Evolutionary conservation across 2,113 vertebrate genomes (phyloP), one percentile per base, ranked within the genome.

Genomic region (Ovibos moschatus): DNA sequence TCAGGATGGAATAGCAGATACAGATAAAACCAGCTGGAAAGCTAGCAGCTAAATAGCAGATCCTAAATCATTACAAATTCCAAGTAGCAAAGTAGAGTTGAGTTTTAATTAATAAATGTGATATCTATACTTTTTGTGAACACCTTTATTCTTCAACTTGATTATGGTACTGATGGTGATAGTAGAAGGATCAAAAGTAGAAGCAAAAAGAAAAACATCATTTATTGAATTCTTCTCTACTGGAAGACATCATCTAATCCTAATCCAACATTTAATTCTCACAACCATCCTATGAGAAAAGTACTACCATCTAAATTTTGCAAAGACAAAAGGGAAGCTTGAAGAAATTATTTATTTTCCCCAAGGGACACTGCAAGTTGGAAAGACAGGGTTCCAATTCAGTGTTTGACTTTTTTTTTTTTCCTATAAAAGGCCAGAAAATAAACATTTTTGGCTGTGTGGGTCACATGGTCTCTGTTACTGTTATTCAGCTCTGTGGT

Each of bases 241-340:
- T 84, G 50, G 33, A 83, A 84, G 25, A 3, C 57, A 60, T 60
- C n/a, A 45, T 57, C 88, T 84, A 57, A 95, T 93, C 86, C 21
- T 87, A 47, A 82, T 21, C 95, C 36, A 97, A 86, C 33, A 87
- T 45, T 89, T 87, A 53, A 60, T 93, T 97, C 76, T 94, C 55
- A 92, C n/a, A 90, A 40, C 36, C 81, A 96, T 14, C 53, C 6
- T 74, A 36, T n/a, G 23, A 96, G 19, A 87, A 67, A 93, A 91
- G 11, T 82, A 83, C 9, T 43, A 71, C 36, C 15, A 64, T 45
- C 27, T 81, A 9, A 50, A 25, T 87, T 90, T 89, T 57, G 82
- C 4, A 74, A 85, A 50, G 15, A 87, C 28, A 14, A 76, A 92
- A 92, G 33, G 6, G 23, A 87, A 71, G 30, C 12, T 27, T 79